These are phyloP conservation scores for Takifugu ocellatus DNA, from an alignment of 2,797 vertebrate genomes.

Conservation along the genomic window DNA sequence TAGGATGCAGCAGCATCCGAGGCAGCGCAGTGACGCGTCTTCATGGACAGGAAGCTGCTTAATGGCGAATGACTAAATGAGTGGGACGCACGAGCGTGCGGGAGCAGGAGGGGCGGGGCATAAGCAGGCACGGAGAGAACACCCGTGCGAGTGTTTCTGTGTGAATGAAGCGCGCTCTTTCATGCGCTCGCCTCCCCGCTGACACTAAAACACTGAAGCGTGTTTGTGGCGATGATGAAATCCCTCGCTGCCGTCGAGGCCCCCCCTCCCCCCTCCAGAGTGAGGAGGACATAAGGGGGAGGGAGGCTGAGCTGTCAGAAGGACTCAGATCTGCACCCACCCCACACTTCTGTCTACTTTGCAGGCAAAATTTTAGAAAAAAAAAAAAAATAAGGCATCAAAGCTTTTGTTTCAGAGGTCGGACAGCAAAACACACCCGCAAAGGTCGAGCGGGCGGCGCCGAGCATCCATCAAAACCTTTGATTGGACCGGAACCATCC, in stretches of 20 bases:
- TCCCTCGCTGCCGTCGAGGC: constrained; percentile 43
- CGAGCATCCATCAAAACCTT: too few species aligned
- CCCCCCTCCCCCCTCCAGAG: constrained; percentile 54
- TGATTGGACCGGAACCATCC: too few species aligned
- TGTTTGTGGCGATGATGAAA: constrained; percentile 37
- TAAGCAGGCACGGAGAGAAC: constrained; percentile 21
- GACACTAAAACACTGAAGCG: constrained; percentile 10
- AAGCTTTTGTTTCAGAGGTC: neutral
- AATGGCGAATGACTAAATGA: constrained; percentile 57
- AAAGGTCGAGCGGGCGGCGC: too few species aligned
- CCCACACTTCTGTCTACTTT: constrained; percentile 8
- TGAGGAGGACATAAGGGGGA: constrained; percentile 61
- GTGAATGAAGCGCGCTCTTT: constrained; percentile 41
- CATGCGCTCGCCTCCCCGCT: constrained; percentile 33
- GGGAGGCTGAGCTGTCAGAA: constrained; percentile 65
- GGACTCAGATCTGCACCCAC: constrained; percentile 66
- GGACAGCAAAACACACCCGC: neutral
- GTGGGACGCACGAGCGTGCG: constrained; percentile 28
- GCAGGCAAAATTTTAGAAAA: neutral
- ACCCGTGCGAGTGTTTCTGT: constrained; percentile 39
- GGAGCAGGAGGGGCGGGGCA: constrained; percentile 8
- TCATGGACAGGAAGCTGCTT: constrained; percentile 38
- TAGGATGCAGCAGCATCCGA: constrained; percentile 8
- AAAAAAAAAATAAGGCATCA: neutral
- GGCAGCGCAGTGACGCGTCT: constrained; percentile 33